Evolutionary conservation across 2,113 vertebrate genomes (phyloP).

Genomic region (Gasterosteus nipponicus): DNA sequence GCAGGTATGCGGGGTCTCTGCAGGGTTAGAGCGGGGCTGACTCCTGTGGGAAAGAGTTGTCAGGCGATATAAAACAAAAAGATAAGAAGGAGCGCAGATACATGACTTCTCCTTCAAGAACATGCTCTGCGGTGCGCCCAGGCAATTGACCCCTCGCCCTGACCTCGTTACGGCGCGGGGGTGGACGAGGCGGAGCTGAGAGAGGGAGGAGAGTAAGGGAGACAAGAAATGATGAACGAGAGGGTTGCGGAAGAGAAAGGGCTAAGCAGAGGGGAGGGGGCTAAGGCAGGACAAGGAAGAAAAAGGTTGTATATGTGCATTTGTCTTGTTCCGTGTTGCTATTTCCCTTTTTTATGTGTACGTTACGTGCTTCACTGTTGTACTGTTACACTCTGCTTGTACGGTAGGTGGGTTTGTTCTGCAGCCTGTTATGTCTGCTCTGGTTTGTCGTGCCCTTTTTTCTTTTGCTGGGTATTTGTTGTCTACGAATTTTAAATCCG

Average conservation of each 20-base stretch:
- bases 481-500: no score
- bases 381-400: no score
- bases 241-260: constrained; percentile 5
- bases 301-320: background rate
- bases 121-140: constrained; percentile 40
- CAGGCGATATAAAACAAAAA: constrained; percentile 52
- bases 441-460: no score
- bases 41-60: constrained; percentile 51
- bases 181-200: constrained; percentile 35
- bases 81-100: constrained; percentile 38
- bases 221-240: constrained; percentile 61
- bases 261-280: constrained; percentile 15
- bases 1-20: background rate
- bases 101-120: constrained; percentile 48
- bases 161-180: constrained; percentile 37
- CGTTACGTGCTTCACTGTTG: no score
- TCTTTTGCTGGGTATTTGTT: no score
- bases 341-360: no score
- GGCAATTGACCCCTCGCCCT: constrained; percentile 68
- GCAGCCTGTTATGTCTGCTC: no score
- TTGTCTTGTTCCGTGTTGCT: no score
- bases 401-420: no score
- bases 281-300: constrained; percentile 17
- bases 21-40: constrained; percentile 18
- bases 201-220: constrained; percentile 42